Base-by-base conservation (phyloP, 1,140 invertebrate genomes). In the Pachyrhynchus sulphureomaculatus region DNA sequence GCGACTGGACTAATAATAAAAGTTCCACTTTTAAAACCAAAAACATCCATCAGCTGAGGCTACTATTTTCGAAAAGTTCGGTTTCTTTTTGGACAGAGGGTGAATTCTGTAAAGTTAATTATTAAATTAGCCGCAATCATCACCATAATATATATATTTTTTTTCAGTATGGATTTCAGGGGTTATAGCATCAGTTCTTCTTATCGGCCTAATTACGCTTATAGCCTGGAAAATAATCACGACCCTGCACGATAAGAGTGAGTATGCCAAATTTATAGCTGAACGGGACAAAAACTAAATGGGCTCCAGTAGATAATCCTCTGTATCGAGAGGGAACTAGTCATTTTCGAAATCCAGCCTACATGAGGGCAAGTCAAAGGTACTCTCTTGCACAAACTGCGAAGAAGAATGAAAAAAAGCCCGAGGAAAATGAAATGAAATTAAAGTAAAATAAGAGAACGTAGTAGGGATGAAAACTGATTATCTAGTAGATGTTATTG, bases 321-420 rank as follows among this genome's bases (percentile, higher is more conserved):
- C 94, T 99, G 70, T 99, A 96, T 81, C 96, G 93, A 77, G 93
- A 96, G 84, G 96, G 96, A 10, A 99, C 95, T n/a, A 95, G 65
- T 6, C 71, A 66, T 24, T 70, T 72, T 36, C 41, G 55, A 15
- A 74, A 74, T 65, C 72, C 72, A 10, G 36, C 41, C 1, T 74
- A 70, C 48, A 59, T 58, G 4, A 62, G 62, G 26, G 37, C 37
- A 13, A 58, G 47, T 21, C 12, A 53, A 12, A 51, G 62, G 17
- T 5, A 18, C 5, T 55, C 60, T 6, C 15, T 44, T 15, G 17
- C 39, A 5, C 12, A 26, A 6, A 41, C 26, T 5, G 29, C 1
- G 6, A 41, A 56, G 36, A 24, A 24, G 33, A 12, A n/a, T 21
- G 17, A 18, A 1, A 23, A 21, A 23, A 18, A 10, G 1, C 26